Base-by-base conservation (phyloP, 2,888 invertebrate species). In the Lycaena phlaeas region DNA sequence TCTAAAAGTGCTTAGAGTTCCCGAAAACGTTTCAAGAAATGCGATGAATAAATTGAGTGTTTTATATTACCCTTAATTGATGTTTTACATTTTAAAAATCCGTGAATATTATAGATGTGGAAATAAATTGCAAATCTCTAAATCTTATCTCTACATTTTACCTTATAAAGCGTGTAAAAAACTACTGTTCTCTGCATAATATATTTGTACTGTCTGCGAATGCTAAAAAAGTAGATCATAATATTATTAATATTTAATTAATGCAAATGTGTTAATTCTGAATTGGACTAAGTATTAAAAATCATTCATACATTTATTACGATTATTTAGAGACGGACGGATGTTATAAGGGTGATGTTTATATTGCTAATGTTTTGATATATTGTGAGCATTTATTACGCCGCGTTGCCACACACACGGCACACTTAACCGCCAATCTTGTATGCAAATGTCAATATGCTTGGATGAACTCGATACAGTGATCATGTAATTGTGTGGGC, bases 361-460 rank as follows among this genome's bases (percentile, higher is more conserved):
- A n/a, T n/a, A n/a, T n/a, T n/a, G n/a, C n/a, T n/a, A n/a, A n/a
- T n/a, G n/a, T n/a, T n/a, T n/a, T n/a, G n/a, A n/a, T n/a, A n/a
- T 5, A 22, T 22, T 22, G 22, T 22, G 22, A 22, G 9, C 22
- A 22, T 9, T 22, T 14, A 15, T 27, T 15, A 11, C 25, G 14
- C 22, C 22, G 22, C 9, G 9, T 9, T 60, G 61, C 71, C 72
- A 71, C 71, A 75, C 75, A 54, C 51, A 39, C 43, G 45, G 12
- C 9, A 9, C 26, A 51, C 48, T 52, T 56, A 68, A 59, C 70
- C 66, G 49, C 54, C 69, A 69, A 71, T 74, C 60, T 62, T 61
- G 68, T 71, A 77, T 72, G 74, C 68, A 72, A 72, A 76, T 73
- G 69, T 52, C 55, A 61, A 66, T 62, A 57, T 53, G 53, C 29